Evolutionary conservation across 2,888 invertebrate genomes (phyloP), one percentile per base, ranked within the genome.

Genomic region (Dichetophora obliterata): DNA sequence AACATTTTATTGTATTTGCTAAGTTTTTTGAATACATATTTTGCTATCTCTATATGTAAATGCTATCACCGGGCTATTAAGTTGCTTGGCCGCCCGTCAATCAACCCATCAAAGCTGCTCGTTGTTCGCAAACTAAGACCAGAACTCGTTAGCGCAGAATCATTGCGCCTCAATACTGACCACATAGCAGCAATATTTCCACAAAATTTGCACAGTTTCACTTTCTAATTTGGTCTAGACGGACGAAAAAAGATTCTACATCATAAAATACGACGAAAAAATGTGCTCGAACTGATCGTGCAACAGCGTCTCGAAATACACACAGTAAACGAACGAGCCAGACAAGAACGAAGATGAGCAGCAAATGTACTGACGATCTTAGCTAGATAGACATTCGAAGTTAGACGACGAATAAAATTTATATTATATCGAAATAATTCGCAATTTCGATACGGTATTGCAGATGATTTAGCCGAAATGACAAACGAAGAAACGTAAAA

Each of bases 161-260:
- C 37, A n/a, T 16, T 59, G 50, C 75, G 43, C 57, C 27, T 50
- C 19, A 54, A 52, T 27, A 31, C 52, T 24, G 59, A 27, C 11
- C 27, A 43, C 43, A 27, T 27, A 66, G 48, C 66, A 24, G 27
- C 43, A 70, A 71, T 71, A 57, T 57, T 57, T 71, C 57, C 71
- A 61, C 59, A 61, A 43, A 65, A 59, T 63, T 48, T 61, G 37
- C 73, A 63, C 63, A 73, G 22, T 73, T 73, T 72, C 72, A 72
- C 72, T 59, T 72, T 72, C 61, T 72, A 61, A 72, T 72, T 73
- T 63, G 63, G 73, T 73, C 63, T 65, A 73, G 73, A 73, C 73
- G n/a, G 19, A 5, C n/a, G 14, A 37, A 66, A 37, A 66, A 16
- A 43, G 19, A 34, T 48, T 48, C 48, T 5, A 68, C 22, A 68